Percentiles rank a stretch among this genome's conserved stretches.
These are phyloP conservation scores for Frieseomelitta varia DNA, from an alignment of 1,140 invertebrate species.

Conservation along the genomic window DNA sequence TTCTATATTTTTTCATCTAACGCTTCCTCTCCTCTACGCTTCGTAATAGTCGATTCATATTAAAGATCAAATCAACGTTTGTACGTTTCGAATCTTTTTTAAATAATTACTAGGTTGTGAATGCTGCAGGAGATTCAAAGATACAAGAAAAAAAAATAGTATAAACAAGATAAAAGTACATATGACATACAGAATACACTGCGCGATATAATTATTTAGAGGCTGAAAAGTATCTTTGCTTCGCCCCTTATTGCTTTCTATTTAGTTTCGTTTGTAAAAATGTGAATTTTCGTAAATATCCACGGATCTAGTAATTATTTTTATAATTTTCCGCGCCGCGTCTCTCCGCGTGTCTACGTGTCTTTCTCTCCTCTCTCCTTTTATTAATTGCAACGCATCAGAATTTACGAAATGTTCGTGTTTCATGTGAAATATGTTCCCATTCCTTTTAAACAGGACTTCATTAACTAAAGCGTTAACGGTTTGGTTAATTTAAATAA, in stretches of 20 bases:
- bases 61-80: neutral
- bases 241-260: neutral
- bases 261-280: neutral
- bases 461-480: neutral
- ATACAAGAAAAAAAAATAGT: no score
- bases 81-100: neutral
- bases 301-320: no score
- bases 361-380: neutral
- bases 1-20: neutral
- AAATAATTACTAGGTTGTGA: neutral
- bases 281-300: neutral
- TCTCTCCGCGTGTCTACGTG: no score
- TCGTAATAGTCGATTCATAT: neutral
- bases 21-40: no score
- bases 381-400: neutral
- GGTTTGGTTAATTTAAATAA: neutral
- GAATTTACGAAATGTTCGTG: neutral
- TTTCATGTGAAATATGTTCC: neutral
- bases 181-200: no score
- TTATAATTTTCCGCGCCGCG: no score
- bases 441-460: neutral
- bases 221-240: neutral
- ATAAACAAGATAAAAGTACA: neutral
- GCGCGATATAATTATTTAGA: no score
- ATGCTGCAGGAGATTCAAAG: neutral